Percentiles rank a stretch among this genome's conserved stretches.
phyloP scores from a whole-genome alignment of 2,113 vertebrate genomes.

The Riparia riparia region DNA sequence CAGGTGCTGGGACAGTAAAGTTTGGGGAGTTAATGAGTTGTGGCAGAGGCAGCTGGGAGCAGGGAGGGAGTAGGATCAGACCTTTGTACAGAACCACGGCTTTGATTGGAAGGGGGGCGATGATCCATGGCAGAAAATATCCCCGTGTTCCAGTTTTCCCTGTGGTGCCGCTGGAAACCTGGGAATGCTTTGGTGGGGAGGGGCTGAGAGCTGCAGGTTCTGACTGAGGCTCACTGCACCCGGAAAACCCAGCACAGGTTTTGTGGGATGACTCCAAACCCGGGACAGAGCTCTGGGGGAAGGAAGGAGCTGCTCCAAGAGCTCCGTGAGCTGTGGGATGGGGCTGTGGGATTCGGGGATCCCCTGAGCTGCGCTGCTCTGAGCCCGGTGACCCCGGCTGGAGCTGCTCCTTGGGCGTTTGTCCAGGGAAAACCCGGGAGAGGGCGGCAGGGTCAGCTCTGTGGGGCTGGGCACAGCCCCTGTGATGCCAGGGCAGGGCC shows the following conservation, averaged over 20 bases:
- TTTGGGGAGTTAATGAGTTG: neutral
- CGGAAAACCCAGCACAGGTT: neutral
- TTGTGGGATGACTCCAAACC: neutral
- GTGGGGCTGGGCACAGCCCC: too few species aligned
- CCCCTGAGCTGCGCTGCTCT: neutral
- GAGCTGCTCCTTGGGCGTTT: neutral
- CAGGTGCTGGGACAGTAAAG: neutral
- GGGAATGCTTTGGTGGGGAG: neutral
- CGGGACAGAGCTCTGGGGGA: neutral
- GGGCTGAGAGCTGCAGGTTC: neutral
- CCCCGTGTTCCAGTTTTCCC: neutral
- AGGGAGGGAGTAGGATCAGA: neutral
- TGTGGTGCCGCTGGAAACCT: neutral
- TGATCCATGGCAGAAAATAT: neutral
- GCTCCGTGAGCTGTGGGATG: too few species aligned
- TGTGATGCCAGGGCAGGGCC: neutral
- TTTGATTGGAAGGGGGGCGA: neutral
- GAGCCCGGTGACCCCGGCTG: neutral
- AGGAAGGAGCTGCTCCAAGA: neutral
- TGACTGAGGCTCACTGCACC: neutral
- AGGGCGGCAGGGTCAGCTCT: neutral
- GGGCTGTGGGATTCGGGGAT: neutral
- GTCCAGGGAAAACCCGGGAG: neutral
- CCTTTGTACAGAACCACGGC: neutral
- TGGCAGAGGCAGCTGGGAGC: neutral